Conservation (phyloP, 2,797 vertebrate genomes). For the Astyanax mexicanus region DNA sequence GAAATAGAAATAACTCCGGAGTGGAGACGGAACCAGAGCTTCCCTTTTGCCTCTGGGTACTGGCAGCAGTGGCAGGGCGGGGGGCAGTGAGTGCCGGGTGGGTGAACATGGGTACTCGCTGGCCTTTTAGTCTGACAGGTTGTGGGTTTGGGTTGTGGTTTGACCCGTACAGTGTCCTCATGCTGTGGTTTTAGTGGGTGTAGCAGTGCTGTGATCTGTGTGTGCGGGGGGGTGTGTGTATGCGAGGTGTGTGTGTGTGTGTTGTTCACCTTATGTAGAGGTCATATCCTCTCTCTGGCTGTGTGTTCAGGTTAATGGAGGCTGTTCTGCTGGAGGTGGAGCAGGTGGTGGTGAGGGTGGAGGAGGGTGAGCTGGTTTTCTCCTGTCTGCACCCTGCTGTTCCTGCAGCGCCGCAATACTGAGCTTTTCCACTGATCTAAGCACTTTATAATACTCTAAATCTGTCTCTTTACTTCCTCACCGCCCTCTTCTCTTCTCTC, state of each 20-base stretch:
- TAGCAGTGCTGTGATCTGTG: not conserved
- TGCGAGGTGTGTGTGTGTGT: constrained; percentile 9
- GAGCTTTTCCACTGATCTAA: constrained; percentile 42
- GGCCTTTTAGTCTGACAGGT: not conserved
- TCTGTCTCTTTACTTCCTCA: not conserved
- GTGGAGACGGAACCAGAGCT: not conserved
- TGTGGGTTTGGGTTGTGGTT: not conserved
- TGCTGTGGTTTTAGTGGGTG: not conserved
- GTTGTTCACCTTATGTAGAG: constrained; percentile 36
- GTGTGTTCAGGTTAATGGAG: constrained; percentile 17
- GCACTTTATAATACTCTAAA: constrained; percentile 28
- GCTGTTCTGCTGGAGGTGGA: constrained; percentile 28
- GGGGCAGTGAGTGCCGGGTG: not conserved
- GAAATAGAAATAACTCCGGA: constrained; percentile 35
- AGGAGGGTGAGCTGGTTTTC: constrained; percentile 27
- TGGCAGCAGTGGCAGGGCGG: not conserved
- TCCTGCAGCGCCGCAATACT: constrained; percentile 5
- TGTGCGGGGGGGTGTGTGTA: no score
- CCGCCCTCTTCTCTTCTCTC: not conserved
- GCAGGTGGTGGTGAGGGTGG: constrained; percentile 55
- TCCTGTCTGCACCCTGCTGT: constrained; percentile 10
- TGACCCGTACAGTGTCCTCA: not conserved
- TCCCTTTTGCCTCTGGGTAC: not conserved
- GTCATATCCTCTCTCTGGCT: constrained; percentile 44
- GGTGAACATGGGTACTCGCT: not conserved